Percentiles rank a stretch among this genome's conserved stretches.
phyloP scores from a whole-genome alignment of 2,888 invertebrate species.

The Nemurella pictetii region DNA sequence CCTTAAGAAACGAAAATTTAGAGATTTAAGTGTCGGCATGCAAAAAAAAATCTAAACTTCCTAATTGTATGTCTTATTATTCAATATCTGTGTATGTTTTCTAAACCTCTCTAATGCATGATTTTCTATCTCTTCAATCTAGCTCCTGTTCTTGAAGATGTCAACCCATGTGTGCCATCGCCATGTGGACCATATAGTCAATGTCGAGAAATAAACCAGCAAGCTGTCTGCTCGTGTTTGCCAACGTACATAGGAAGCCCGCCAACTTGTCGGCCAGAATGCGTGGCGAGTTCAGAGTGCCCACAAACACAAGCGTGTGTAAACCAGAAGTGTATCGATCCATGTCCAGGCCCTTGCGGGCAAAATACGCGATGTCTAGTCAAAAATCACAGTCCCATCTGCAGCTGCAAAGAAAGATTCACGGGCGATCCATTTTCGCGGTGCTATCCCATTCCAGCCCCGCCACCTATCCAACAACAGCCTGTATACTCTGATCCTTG shows the following conservation, averaged over 20 bases:
- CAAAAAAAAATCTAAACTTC: not conserved
- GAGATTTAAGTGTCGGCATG: not conserved
- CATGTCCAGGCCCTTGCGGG: constrained; percentile 74
- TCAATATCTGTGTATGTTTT: constrained; percentile 28
- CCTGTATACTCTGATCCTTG: constrained; percentile 50
- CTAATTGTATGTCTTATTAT: constrained; percentile 4
- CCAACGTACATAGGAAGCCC: constrained; percentile 66
- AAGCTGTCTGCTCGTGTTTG: constrained; percentile 72
- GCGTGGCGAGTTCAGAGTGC: constrained; percentile 73
- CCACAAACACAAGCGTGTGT: constrained; percentile 66
- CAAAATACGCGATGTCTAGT: constrained; percentile 72
- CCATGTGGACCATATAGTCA: constrained; percentile 81
- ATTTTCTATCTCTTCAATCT: constrained; percentile 26
- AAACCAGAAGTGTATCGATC: constrained; percentile 69
- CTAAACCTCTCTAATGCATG: constrained; percentile 35
- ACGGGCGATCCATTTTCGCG: constrained; percentile 81
- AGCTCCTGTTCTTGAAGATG: constrained; percentile 29
- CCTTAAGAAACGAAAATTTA: not conserved
- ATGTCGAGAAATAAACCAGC: constrained; percentile 71
- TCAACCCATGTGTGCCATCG: constrained; percentile 66
- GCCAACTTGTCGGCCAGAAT: constrained; percentile 73
- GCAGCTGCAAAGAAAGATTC: constrained; percentile 68
- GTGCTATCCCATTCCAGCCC: constrained; percentile 59
- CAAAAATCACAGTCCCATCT: constrained; percentile 73
- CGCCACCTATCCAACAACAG: constrained; percentile 48